Evolutionary conservation across 2,797 vertebrate species (phyloP).

Genomic region (Poeciliopsis presidionis): DNA sequence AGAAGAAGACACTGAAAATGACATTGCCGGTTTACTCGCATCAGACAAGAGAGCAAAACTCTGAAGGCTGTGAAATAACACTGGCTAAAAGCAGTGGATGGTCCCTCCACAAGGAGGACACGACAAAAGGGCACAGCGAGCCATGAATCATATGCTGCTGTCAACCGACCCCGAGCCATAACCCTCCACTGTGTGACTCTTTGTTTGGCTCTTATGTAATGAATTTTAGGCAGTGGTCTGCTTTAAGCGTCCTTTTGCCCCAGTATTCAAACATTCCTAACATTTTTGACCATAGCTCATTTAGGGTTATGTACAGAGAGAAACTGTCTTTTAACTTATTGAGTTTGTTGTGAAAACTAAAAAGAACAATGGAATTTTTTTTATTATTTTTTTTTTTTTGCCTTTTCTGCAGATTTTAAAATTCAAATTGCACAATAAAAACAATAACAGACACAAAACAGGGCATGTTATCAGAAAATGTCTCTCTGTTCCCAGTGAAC

Average conservation of each 20-base stretch:
- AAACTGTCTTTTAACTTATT: not conserved
- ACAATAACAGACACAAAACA: not conserved
- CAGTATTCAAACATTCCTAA: conserved; percentile 64
- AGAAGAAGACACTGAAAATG: conserved; percentile 59
- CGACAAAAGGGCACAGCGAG: conserved; percentile 75
- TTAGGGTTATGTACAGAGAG: conserved; percentile 23
- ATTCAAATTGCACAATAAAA: not conserved
- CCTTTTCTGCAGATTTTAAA: not conserved
- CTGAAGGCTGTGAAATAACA: conserved; percentile 68
- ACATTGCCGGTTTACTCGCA: conserved; percentile 68
- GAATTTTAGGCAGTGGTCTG: conserved; percentile 62
- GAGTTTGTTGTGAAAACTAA: not conserved
- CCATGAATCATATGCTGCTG: conserved; percentile 81
- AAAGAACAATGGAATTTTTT: not conserved
- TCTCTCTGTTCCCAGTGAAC: not conserved
- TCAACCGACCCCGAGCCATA: conserved; percentile 77
- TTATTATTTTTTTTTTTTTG: not conserved
- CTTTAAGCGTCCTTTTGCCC: conserved; percentile 65
- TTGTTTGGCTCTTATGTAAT: conserved; percentile 77
- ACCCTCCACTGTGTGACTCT: conserved; percentile 74
- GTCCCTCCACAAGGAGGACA: conserved; percentile 73
- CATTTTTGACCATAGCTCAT: conserved; percentile 38
- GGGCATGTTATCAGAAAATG: not conserved
- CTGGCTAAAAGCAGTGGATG: conserved; percentile 71
- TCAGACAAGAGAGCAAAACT: conserved; percentile 50